Conservation (phyloP, 2,113 vertebrate genomes). For the Circaetus gallicus region DNA sequence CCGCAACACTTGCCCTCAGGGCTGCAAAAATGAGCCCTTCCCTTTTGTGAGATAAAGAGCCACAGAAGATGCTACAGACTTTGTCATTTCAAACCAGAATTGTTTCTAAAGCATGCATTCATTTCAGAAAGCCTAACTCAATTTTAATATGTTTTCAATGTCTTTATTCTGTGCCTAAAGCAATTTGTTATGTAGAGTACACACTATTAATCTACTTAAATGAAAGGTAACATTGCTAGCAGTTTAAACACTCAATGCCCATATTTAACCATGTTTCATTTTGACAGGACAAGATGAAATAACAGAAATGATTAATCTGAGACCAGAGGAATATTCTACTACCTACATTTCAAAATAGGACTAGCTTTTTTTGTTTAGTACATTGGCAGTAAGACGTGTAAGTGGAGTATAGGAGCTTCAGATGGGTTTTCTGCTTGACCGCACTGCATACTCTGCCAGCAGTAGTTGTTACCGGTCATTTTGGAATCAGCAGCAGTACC, state of each 20-base stretch:
- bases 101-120: slow-evolving; percentile 7
- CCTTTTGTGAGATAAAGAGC: not conserved
- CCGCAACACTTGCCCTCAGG: not conserved
- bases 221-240: slow-evolving; percentile 48
- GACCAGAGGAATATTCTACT: slow-evolving; percentile 23
- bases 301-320: slow-evolving; percentile 52
- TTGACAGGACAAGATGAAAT: slow-evolving; percentile 49
- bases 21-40: not conserved
- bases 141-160: slow-evolving; percentile 52
- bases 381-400: not conserved
- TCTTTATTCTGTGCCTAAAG: slow-evolving; percentile 29
- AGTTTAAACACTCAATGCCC: slow-evolving; percentile 46
- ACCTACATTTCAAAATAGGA: not conserved
- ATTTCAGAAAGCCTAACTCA: slow-evolving; percentile 34
- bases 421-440: not conserved
- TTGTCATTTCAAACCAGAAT: not conserved
- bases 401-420: not conserved
- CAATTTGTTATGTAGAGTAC: slow-evolving; percentile 57
- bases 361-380: not conserved
- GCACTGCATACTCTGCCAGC: not conserved
- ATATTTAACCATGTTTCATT: slow-evolving; percentile 48
- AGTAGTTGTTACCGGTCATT: not conserved
- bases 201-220: slow-evolving; percentile 56
- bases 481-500: not conserved
- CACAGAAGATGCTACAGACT: not conserved